A percentile compares a stretch with the other conserved stretches of the same genome.
phyloP scores from a whole-genome alignment of 2,888 invertebrate species.

The Cataglyphis albicans region DNA sequence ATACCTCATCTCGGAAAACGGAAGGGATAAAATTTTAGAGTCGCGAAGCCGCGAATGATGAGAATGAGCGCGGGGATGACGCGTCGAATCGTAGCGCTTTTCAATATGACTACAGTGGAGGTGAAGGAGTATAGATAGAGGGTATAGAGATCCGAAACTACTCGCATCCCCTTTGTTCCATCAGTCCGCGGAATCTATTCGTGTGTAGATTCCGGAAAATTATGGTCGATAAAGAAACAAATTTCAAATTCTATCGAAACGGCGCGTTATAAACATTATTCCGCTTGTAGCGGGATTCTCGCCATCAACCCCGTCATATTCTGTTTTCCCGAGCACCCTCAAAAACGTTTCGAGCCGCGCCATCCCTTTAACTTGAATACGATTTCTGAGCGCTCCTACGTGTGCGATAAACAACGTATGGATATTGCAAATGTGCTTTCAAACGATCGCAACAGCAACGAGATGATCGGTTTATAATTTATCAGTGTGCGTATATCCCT shows the following conservation, averaged over 20 bases:
- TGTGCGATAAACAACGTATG: slow-evolving; percentile 78
- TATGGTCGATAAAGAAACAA: slow-evolving; percentile 85
- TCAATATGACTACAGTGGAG: slow-evolving; percentile 74
- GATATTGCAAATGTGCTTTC: slow-evolving; percentile 71
- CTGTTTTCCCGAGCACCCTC: slow-evolving; percentile 59
- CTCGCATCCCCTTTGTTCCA: slow-evolving; percentile 52
- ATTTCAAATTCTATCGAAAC: slow-evolving; percentile 82
- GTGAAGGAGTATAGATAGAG: slow-evolving; percentile 33
- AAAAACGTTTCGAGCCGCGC: slow-evolving; percentile 55
- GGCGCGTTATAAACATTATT: slow-evolving; percentile 83
- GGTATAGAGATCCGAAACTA: slow-evolving; percentile 61
- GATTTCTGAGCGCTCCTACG: slow-evolving; percentile 76
- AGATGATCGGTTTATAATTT: slow-evolving; percentile 31
- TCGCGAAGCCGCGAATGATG: slow-evolving; percentile 70
- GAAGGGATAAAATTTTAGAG: slow-evolving; percentile 83
- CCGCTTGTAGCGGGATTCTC: slow-evolving; percentile 77
- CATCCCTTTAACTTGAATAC: slow-evolving; percentile 69
- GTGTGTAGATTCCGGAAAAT: slow-evolving; percentile 84
- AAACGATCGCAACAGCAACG: slow-evolving; percentile 61
- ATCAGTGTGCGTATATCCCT: not conserved
- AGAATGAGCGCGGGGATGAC: slow-evolving; percentile 59
- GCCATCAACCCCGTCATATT: slow-evolving; percentile 54
- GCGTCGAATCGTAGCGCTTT: slow-evolving; percentile 68
- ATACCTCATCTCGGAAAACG: slow-evolving; percentile 63
- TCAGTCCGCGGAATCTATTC: slow-evolving; percentile 78